Conservation (phyloP, 2,797 vertebrate species). For the Eulemur coronatus region DNA sequence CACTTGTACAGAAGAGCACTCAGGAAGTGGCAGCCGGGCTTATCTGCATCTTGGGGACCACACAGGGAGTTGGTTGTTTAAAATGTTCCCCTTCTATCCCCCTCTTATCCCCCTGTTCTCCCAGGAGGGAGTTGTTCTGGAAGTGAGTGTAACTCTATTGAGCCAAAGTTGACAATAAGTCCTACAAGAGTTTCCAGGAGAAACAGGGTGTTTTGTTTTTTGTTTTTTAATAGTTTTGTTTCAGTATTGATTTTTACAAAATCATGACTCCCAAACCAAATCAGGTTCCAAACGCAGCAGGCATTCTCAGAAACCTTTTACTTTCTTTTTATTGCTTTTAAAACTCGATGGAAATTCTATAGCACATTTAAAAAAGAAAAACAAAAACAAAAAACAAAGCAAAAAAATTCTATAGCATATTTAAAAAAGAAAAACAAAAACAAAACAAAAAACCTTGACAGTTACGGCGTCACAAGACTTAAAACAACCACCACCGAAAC, state of each 20-base stretch:
- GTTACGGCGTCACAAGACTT: not conserved
- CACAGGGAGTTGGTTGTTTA: not conserved
- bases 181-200: not conserved
- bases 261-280: not conserved
- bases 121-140: not conserved
- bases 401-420: not conserved
- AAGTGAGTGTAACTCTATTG: not conserved
- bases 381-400: not conserved
- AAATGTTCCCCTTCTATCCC: not conserved
- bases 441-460: not conserved
- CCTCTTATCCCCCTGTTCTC: not conserved
- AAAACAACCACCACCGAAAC: not conserved
- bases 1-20: not conserved
- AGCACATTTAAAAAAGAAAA: not conserved
- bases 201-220: not conserved
- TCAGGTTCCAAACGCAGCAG: not conserved
- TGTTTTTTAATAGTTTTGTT: not conserved
- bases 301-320: not conserved
- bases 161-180: not conserved
- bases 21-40: not conserved
- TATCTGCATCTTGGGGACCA: not conserved
- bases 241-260: not conserved
- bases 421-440: not conserved
- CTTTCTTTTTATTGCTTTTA: constrained; percentile 15
- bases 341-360: not conserved